A percentile compares a stretch with the other conserved stretches of the same genome.
Evolutionary conservation across 2,888 invertebrate species (phyloP).

Genomic region (Drosophila sordidapex): DNA sequence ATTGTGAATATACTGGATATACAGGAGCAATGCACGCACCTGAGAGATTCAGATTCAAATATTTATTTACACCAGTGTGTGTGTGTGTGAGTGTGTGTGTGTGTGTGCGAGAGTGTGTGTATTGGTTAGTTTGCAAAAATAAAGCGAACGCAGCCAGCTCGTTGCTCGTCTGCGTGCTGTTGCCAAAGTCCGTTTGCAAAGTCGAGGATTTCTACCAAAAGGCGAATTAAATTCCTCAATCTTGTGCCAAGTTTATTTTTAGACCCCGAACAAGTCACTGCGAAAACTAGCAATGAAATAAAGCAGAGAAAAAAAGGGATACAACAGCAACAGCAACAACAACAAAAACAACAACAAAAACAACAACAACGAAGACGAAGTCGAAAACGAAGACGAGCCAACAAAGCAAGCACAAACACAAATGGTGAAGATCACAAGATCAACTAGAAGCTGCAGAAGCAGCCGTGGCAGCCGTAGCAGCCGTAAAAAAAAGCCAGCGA

Average conservation of each 20-base stretch:
- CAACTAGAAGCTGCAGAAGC: slow-evolving; percentile 59
- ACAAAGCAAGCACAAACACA: slow-evolving; percentile 61
- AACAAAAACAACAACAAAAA: slow-evolving; percentile 13
- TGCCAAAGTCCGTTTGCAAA: slow-evolving; percentile 80
- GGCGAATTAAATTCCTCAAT: slow-evolving; percentile 83
- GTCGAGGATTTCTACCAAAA: slow-evolving; percentile 81
- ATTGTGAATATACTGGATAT: slow-evolving; percentile 55
- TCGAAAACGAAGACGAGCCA: slow-evolving; percentile 44
- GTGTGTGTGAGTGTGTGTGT: not conserved
- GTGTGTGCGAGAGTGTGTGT: slow-evolving; percentile 3
- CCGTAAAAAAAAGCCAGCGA: slow-evolving; percentile 38
- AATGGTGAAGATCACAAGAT: slow-evolving; percentile 65
- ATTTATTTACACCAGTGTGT: slow-evolving; percentile 4
- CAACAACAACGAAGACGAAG: slow-evolving; percentile 28
- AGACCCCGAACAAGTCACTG: slow-evolving; percentile 63
- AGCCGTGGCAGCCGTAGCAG: slow-evolving; percentile 17
- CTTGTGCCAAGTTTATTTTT: slow-evolving; percentile 81
- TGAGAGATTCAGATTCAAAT: slow-evolving; percentile 43
- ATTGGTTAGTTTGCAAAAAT: slow-evolving; percentile 17
- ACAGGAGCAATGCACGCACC: slow-evolving; percentile 61
- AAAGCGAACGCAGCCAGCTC: slow-evolving; percentile 23
- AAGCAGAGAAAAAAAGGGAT: slow-evolving; percentile 49
- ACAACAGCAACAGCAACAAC: slow-evolving; percentile 20
- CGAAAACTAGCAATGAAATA: slow-evolving; percentile 75
- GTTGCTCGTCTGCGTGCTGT: slow-evolving; percentile 44